phyloP scores from a whole-genome alignment of 1,140 invertebrate species.

The Drosophila bocqueti region DNA sequence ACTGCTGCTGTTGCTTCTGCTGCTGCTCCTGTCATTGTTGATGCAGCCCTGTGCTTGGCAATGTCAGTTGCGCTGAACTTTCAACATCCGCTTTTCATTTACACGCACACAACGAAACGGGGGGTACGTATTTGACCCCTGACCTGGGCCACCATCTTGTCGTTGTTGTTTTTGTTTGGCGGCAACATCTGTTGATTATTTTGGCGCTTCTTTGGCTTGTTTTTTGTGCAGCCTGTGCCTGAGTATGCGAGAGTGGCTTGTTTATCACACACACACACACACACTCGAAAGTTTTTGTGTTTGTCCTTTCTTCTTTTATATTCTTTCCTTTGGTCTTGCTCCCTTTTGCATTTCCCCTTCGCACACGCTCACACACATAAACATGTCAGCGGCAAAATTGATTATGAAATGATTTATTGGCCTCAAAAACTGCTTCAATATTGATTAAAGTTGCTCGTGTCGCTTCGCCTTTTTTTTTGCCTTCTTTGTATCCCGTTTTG shows the following conservation, averaged over 20 bases:
- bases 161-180: constrained; percentile 55
- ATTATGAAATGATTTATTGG: constrained; percentile 84
- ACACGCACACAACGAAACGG: constrained; percentile 41
- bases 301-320: constrained; percentile 43
- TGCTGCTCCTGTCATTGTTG: constrained; percentile 68
- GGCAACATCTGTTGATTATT: constrained; percentile 83
- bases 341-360: constrained; percentile 42
- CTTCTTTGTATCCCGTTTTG: constrained; percentile 21
- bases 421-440: constrained; percentile 82
- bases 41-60: constrained; percentile 60
- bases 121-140: constrained; percentile 28
- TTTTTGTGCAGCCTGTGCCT: constrained; percentile 47
- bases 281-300: constrained; percentile 65
- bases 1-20: constrained; percentile 27
- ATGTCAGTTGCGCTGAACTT: constrained; percentile 79
- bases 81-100: constrained; percentile 83
- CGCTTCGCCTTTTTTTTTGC: constrained; percentile 1
- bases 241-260: constrained; percentile 31
- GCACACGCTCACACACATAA: constrained; percentile 17
- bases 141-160: constrained; percentile 21
- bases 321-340: constrained; percentile 18
- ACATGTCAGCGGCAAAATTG: constrained; percentile 78
- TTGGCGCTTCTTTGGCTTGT: constrained; percentile 60
- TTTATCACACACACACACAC: constrained; percentile 42
- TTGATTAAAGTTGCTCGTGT: constrained; percentile 75